Base-by-base conservation (phyloP, 2,888 invertebrate species). In the Lasioglossum figueresi region DNA sequence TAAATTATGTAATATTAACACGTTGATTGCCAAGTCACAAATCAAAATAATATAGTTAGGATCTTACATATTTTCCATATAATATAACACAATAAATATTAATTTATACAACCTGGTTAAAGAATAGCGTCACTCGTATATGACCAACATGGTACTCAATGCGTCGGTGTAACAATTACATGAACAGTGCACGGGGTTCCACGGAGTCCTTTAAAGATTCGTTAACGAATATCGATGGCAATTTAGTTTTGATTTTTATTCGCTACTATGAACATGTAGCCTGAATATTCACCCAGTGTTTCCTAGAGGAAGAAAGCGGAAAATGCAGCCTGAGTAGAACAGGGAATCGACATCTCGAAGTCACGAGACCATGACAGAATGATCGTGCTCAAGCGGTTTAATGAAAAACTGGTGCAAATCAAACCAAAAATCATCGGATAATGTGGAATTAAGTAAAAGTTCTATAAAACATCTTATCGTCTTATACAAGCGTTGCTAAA, bases 181-280 rank as follows among this genome's bases (percentile, higher is more conserved):
- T 10, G 56, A 56, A 12, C 56, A n/a, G 56, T 56, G 56, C n/a
- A 56, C 56, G n/a, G 56, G 43, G 16, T 71, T 23, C 31, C 16
- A 45, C 31, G 37, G 16, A 56, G 37, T 27, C 5, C 8, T 34
- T 34, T 5, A n/a, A 77, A 71, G 75, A 52, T 48, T 71, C n/a
- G 1, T 75, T 6, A 80, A 87, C 77, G 52, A 79, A 82, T n/a
- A 40, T 68, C 16, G 59, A 87, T 90, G 87, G 84, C 84, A 88
- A 63, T 59, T 84, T 19, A 68, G 66, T 81, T 85, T 90, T 87
- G 80, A 88, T 87, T 89, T 84, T 63, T 14, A 86, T 63, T 74
- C 74, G 16, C 37, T 68, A 40, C 14, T 1, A n/a, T 12, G n/a
- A 12, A n/a, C 14, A n/a, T 2, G 40, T 4, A 40, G 23, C 10